phyloP scores from a whole-genome alignment of 2,888 invertebrate genomes.

The Cerastis leucographa region DNA sequence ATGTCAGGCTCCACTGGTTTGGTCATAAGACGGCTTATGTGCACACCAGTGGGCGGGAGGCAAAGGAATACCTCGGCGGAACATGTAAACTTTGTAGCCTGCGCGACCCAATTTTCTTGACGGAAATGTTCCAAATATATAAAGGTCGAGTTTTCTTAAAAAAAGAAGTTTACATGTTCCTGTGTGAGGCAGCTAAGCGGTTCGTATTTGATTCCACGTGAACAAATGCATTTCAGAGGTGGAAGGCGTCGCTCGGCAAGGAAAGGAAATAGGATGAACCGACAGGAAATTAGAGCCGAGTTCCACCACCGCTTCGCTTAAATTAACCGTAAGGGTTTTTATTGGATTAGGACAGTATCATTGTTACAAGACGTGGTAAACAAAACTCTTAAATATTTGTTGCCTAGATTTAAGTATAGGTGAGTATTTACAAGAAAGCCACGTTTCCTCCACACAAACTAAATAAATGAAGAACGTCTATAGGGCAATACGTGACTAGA shows the following conservation, averaged over 20 bases:
- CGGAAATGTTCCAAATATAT: conserved; percentile 45
- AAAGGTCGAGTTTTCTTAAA: conserved; percentile 50
- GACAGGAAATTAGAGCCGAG: conserved; percentile 79
- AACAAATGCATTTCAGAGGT: conserved; percentile 86
- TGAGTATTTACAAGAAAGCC: conserved; percentile 66
- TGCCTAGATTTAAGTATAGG: conserved; percentile 58
- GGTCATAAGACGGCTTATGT: conserved; percentile 85
- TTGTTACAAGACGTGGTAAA: conserved; percentile 70
- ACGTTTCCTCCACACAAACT: conserved; percentile 67
- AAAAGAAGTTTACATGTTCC: conserved; percentile 78
- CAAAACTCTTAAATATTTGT: conserved; percentile 65
- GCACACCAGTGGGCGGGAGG: conserved; percentile 79
- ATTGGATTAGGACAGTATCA: conserved; percentile 62
- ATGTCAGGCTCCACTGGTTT: conserved; percentile 77
- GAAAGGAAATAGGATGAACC: conserved; percentile 84
- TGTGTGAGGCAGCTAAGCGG: conserved; percentile 88
- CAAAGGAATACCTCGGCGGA: conserved; percentile 81
- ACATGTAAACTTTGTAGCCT: conserved; percentile 74
- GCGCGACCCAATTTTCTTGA: conserved; percentile 53
- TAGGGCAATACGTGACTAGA: conserved; percentile 75
- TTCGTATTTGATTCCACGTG: conserved; percentile 88
- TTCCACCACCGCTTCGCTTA: conserved; percentile 88
- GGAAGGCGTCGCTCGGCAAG: conserved; percentile 89
- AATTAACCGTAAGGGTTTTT: conserved; percentile 67
- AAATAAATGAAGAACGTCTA: conserved; percentile 78